These are phyloP conservation scores for Salvelinus sp. DNA, from an alignment of 2,113 vertebrate species.

Conservation along the genomic window DNA sequence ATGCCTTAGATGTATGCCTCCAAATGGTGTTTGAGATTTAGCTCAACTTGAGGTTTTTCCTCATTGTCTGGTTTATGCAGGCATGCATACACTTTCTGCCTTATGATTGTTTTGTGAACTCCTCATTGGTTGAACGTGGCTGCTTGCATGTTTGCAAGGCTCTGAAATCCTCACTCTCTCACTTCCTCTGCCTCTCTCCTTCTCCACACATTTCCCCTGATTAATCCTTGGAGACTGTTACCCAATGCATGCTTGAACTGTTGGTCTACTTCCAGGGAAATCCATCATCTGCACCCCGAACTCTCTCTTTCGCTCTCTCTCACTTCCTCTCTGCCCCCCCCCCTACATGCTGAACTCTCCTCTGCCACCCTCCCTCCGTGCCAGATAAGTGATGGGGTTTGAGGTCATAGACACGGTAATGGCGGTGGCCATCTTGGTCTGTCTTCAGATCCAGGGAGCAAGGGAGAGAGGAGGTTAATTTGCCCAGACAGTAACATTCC, in stretches of 20 bases:
- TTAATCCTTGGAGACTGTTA: not conserved
- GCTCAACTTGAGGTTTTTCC: no score
- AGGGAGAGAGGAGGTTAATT: slow-evolving; percentile 29
- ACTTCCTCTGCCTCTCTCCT: not conserved
- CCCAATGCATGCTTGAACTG: slow-evolving; percentile 28
- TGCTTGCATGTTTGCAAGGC: not conserved
- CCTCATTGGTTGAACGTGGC: not conserved
- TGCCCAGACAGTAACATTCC: slow-evolving; percentile 39
- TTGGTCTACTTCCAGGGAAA: slow-evolving; percentile 57
- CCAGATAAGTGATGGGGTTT: slow-evolving; percentile 35
- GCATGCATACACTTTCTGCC: no score
- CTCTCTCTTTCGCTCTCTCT: slow-evolving; percentile 6
- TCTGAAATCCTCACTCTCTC: not conserved
- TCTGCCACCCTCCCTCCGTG: slow-evolving; percentile 17
- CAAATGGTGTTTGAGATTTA: no score
- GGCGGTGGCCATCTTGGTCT: slow-evolving; percentile 36
- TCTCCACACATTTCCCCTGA: slow-evolving; percentile 9
- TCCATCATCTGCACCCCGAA: not conserved
- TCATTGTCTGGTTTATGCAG: no score
- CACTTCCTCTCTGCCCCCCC: not conserved
- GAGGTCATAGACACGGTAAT: slow-evolving; percentile 28
- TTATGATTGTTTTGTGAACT: not conserved
- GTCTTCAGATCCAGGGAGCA: not conserved
- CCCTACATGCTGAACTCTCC: slow-evolving; percentile 3
- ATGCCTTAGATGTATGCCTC: no score